Conservation (phyloP, 2,888 invertebrate genomes). For the Elmis aenea region DNA sequence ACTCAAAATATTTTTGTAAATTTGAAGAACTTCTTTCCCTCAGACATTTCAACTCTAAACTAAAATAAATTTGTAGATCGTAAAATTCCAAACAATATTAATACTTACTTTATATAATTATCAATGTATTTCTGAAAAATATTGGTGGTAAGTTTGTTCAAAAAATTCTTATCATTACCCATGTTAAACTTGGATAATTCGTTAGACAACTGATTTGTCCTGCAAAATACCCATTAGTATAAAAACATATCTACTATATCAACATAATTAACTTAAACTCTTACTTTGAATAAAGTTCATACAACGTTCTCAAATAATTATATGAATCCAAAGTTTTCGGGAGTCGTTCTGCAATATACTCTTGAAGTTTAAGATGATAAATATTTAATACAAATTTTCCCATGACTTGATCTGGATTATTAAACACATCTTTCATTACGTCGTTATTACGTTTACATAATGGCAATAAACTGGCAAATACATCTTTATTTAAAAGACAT, state of each 20-base stretch:
- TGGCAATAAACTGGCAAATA: conserved; percentile 85
- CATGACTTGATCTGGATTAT: conserved; percentile 95
- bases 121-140: conserved; percentile 77
- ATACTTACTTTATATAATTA: conserved; percentile 63
- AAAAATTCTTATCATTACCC: conserved; percentile 72
- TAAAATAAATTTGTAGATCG: conserved; percentile 33
- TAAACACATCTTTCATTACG: conserved; percentile 84
- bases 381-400: conserved; percentile 95
- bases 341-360: conserved; percentile 77
- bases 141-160: conserved; percentile 71
- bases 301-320: conserved; percentile 81
- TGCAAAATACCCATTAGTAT: conserved; percentile 37
- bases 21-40: conserved; percentile 71
- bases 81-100: conserved; percentile 9
- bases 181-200: conserved; percentile 71
- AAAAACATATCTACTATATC: conserved; percentile 1
- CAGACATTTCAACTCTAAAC: conserved; percentile 70
- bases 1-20: conserved; percentile 82
- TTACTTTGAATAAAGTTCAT: conserved; percentile 85
- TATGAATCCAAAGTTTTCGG: conserved; percentile 78
- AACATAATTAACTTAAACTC: not conserved
- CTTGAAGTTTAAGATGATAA: conserved; percentile 84
- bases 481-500: conserved; percentile 79
- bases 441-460: conserved; percentile 83
- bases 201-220: conserved; percentile 69